Base-by-base conservation (phyloP, 2,888 invertebrate genomes). In the Cryptocephalus primarius region DNA sequence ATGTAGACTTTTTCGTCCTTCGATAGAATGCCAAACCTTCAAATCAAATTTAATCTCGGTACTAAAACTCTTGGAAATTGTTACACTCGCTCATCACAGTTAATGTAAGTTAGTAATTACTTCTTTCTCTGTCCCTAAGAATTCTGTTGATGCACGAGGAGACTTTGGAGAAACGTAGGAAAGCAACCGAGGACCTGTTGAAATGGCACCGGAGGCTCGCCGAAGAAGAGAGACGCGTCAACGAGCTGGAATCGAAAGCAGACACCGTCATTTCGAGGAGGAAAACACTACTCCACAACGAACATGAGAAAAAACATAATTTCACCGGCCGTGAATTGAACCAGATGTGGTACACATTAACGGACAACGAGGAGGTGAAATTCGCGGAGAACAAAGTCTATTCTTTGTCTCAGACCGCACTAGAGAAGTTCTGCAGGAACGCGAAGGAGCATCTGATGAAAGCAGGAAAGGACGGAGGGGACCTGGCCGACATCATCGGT, bases 151-250 rank as follows among this genome's bases (percentile, higher is more conserved):
- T 73, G 62, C 70, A 73, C 44, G 75, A 76, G 61, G 67, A 65
- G 36, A 72, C 72, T 46, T 60, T 76, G 44, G 64, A 67, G 45
- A 68, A 70, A 54, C 68, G 75, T 14, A 65, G 72, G 43, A 66
- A 72, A 57, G 70, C 71, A 54, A 74, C 73, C 34, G 74, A 76
- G 60, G 71, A 71, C 50, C 59, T 76, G 44, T 59, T 76, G 54
- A 65, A 72, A 67, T 76, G 75, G 75, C 74, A 76, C 63, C 72
- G 72, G 52, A 70, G 72, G 45, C 64, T 77, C 32, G 66, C 75
- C 54, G 71, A 72, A 51, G 76, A 76, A 64, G 76, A 77, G 62
- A 67, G 67, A 45, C 71, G 73, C 55, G 72, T 77, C 33, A 59
- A 66, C 42, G 70, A 72, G 56, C 61, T 76, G 56, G 76, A 76